Conservation (phyloP, 2,797 vertebrate genomes). For the Darevskia nairensis region DNA sequence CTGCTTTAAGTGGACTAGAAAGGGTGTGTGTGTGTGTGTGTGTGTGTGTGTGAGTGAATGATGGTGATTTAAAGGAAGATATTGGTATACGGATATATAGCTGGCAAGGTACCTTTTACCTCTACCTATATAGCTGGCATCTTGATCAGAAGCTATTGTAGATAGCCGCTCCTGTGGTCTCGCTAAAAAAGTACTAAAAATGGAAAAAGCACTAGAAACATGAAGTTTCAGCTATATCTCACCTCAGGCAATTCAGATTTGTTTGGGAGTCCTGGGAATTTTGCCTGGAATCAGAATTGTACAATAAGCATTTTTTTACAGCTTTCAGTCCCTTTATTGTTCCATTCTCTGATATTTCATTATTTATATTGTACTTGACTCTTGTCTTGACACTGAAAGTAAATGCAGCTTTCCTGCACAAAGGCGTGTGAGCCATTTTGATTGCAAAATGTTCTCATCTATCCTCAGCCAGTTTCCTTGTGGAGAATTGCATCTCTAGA, state of each 20-base stretch:
- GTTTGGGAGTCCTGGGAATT: background rate
- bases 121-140: background rate
- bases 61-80: background rate
- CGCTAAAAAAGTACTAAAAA: background rate
- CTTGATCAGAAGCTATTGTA: background rate
- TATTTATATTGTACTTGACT: background rate
- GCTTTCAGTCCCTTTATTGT: background rate
- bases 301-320: background rate
- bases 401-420: background rate
- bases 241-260: background rate
- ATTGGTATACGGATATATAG: background rate
- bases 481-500: constrained; percentile 1
- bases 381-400: background rate
- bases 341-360: background rate
- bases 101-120: too few relatives aligned
- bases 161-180: background rate
- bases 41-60: background rate
- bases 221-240: background rate
- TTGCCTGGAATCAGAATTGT: background rate
- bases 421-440: constrained; percentile 24
- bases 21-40: background rate
- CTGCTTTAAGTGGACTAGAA: background rate
- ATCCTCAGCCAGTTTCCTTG: background rate
- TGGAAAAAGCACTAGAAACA: background rate
- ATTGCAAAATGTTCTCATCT: constrained; percentile 16